Percentiles rank a stretch among this genome's conserved stretches.
Evolutionary conservation across 1,140 invertebrate species (phyloP).

Genomic region (Glomeris maerens): DNA sequence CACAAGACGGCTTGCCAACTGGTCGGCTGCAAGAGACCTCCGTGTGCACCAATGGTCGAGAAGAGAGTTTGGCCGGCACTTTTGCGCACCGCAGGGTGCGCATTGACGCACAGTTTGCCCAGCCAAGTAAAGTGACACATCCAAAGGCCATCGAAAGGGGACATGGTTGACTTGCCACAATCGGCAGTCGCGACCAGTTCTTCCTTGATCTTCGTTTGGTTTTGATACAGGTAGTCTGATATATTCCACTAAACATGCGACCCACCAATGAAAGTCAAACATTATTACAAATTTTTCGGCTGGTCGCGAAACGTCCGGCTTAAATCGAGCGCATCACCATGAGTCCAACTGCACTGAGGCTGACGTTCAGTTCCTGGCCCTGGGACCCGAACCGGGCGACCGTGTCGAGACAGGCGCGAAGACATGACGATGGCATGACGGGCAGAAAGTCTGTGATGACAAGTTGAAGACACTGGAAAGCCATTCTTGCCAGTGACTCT

Average conservation of each 20-base stretch:
- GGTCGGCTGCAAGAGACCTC: conserved; percentile 61
- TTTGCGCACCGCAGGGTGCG: conserved; percentile 86
- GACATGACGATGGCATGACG: conserved; percentile 68
- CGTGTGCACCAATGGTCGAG: conserved; percentile 92
- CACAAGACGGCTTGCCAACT: conserved; percentile 82
- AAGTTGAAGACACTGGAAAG: conserved; percentile 89
- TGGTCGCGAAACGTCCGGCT: conserved; percentile 8
- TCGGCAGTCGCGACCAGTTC: conserved; percentile 62
- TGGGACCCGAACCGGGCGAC: conserved; percentile 92
- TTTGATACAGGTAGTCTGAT: conserved; percentile 91
- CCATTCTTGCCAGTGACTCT: conserved; percentile 77
- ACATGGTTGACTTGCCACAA: conserved; percentile 65
- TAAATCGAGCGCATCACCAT: conserved; percentile 48
- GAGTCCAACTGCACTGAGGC: conserved; percentile 89
- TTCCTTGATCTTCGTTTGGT: conserved; percentile 68
- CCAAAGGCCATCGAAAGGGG: conserved; percentile 84
- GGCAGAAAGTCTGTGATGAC: conserved; percentile 93
- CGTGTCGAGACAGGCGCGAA: conserved; percentile 82
- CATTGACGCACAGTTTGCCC: conserved; percentile 86
- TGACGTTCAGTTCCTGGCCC: conserved; percentile 93
- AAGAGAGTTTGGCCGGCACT: conserved; percentile 97
- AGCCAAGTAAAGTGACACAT: conserved; percentile 84
- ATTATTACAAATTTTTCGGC: conserved; percentile 3
- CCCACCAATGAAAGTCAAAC: background rate
- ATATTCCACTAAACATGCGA: conserved; percentile 74